Evolutionary conservation across 64 coral and sea anemone genomes (phyloP), one percentile per base, ranked within the genome.

Genomic region (Stichodactyla helianthus): DNA sequence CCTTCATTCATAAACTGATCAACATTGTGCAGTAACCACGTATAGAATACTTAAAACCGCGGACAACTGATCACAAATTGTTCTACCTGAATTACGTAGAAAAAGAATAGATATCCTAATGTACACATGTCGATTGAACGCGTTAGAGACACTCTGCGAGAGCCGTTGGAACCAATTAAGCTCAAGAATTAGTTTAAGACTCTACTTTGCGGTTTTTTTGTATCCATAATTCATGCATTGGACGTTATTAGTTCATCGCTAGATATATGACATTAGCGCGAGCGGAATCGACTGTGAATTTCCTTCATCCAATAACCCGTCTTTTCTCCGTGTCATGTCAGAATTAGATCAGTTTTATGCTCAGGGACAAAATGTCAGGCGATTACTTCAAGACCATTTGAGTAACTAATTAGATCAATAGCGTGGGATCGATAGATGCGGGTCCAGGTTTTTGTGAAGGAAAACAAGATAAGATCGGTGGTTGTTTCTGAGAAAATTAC

Each of bases 21-120:
- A 74, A 8, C 25, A 74, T 26, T 19, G 26, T 74, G 27, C 68
- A 74, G 68, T 74, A 74, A 31, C 68, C 68, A 74, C 8, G 80
- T 50, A 13, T 89, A 74, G 83, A 89, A 89, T 77, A 57, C 51
- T 84, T 27, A 89, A 54, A 4, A 89, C 88, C 88, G 18, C 57
- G 52, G 54, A 58, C 50, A 56, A 54, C 7, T 74, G 68, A 74
- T 74, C 17, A 12, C 22, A 71, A 27, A 7, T 12, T 10, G 13
- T 57, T 8, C 11, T 11, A 31, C 68, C 68, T 25, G 68, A 74
- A 31, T 74, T 74, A 74, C 68, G 68, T 74, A 74, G 17, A 74
- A 74, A 31, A 6, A 65, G 9, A 74, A 31, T 11, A 74, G 68
- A 74, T 74, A 74, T 65, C 62, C 68, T 10, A 74, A 27, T 27